Base-by-base conservation (phyloP, 1,140 invertebrate species). In the Euwallacea fornicatus region DNA sequence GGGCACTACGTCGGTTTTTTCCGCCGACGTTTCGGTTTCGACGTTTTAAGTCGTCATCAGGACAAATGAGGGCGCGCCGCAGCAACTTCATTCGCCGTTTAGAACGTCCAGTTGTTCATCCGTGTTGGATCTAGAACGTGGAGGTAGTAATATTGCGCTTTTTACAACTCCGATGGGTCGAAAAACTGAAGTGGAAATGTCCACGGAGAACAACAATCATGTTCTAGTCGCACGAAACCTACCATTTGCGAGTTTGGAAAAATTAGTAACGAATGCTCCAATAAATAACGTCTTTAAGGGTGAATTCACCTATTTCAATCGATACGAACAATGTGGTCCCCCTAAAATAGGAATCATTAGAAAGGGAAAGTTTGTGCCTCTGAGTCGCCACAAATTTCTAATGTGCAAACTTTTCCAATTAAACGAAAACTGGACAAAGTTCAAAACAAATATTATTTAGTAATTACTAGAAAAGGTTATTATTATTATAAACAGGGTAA, bases 331-430 rank as follows among this genome's bases (percentile, higher is more conserved):
- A 11, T 50, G 13, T 10, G 46, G 1, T 50, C 6, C 46, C 13
- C 46, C 9, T 50, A 11, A 11, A 11, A 11, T 13, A 10, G 9
- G 13, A 50, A 50, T 50, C 13, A 50, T 50, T 50, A 50, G 46
- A 50, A 50, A 50, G 13, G 46, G 46, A 11, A 50, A 50, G 13
- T 13, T 10, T 50, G 2, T 50, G 46, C 46, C 46, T 50, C 6
- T 11, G 9, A 11, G 13, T 13, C 13, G 13, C 46, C 9, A 50
- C 46, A 11, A 11, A 50, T 50, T 50, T 50, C 13, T 13, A 50
- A 11, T 11, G 9, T 50, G 13, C 6, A 56, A 56, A 56, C 54
- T 56, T 56, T 56, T 9, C 16, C 54, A 56, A 56, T 56, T 56
- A 56, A 56, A 56, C 16, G 54, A 56, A 55, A 56, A 10, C 54